phyloP scores from a whole-genome alignment of 2,888 invertebrate species.

The Caenorhabditis sp. region DNA sequence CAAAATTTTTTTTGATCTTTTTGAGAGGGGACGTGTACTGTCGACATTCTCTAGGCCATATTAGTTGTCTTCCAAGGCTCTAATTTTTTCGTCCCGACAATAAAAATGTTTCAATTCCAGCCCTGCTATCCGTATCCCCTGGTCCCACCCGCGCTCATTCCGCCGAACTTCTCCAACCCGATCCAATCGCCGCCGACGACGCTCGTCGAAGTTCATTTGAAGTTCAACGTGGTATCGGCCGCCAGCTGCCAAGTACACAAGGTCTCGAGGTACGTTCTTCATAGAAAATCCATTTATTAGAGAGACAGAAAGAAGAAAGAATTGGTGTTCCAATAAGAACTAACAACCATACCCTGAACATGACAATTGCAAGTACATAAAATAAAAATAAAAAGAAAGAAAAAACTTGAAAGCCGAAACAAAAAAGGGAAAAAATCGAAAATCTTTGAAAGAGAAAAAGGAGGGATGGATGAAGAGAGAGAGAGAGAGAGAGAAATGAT shows the following conservation, averaged over 20 bases:
- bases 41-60: not conserved
- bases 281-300: not conserved
- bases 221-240: constrained; percentile 50
- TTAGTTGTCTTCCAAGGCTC: not conserved
- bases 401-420: too few relatives aligned
- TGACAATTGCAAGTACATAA: not conserved
- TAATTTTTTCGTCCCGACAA: not conserved
- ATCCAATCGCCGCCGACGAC: constrained; percentile 15
- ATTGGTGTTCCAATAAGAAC: not conserved
- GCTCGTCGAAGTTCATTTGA: constrained; percentile 53
- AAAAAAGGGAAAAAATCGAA: too few relatives aligned
- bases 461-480: too few relatives aligned
- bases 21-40: not conserved
- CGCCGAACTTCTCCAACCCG: constrained; percentile 37
- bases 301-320: not conserved
- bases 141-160: constrained; percentile 49
- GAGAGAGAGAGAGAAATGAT: not conserved
- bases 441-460: constrained; percentile 2
- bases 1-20: not conserved
- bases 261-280: constrained; percentile 47
- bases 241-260: constrained; percentile 55
- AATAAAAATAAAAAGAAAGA: not conserved
- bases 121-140: constrained; percentile 45
- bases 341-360: not conserved
- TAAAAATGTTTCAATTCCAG: constrained; percentile 14